A percentile compares a stretch with the other conserved stretches of the same genome.
Conservation (phyloP, 2,888 invertebrate species). For the Chalcis sispes region DNA sequence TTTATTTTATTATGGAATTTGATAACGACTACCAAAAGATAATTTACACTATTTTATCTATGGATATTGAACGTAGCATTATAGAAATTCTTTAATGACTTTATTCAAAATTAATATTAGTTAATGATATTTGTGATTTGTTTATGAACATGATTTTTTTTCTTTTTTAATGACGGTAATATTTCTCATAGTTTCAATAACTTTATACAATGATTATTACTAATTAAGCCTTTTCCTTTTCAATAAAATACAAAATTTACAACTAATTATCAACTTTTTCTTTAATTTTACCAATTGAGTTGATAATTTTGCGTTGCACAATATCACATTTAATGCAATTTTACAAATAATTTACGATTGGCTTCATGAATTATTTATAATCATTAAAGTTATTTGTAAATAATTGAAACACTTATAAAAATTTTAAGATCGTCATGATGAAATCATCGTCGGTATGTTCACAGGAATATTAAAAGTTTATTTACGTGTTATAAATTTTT, state of each 20-base stretch:
- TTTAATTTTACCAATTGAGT: background rate
- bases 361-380: conserved; percentile 33
- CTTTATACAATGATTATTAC: background rate
- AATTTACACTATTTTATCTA: no score
- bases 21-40: no score
- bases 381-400: conserved; percentile 31
- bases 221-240: background rate
- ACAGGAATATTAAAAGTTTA: no score
- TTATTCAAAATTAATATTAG: no score
- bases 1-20: no score
- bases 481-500: no score
- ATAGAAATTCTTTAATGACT: no score
- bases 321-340: conserved; percentile 1
- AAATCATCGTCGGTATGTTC: conserved; percentile 40
- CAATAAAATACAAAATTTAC: background rate
- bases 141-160: no score
- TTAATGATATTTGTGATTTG: no score
- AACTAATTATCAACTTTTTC: background rate
- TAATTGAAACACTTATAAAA: conserved; percentile 30
- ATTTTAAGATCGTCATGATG: conserved; percentile 29
- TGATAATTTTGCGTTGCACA: conserved; percentile 50
- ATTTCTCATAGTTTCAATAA: no score
- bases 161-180: no score
- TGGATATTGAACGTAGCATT: no score
- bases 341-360: background rate